Base-by-base conservation (phyloP, 2,888 invertebrate genomes). In the Ypsolopha scabrella region DNA sequence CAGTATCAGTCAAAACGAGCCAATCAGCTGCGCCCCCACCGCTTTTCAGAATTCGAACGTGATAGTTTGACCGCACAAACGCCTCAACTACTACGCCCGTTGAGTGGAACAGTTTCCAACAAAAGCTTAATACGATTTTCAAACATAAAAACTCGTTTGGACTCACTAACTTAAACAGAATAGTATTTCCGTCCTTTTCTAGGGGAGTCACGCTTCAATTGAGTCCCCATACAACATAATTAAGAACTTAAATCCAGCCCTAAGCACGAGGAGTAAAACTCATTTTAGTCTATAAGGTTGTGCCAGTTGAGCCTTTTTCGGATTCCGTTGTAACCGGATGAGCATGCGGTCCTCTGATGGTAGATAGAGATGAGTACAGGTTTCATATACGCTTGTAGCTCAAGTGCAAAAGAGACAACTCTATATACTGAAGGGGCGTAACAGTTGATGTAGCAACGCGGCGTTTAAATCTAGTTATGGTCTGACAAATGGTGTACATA, bases 71-170 rank as follows among this genome's bases (percentile, higher is more conserved):
- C 83, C 81, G 72, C 81, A 80, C 82, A 75, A 80, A 75, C 80
- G 77, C 74, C 80, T 80, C 79, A 77, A 82, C 85, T 82, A 82
- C 85, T 82, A 81, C 77, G 76, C 83, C 74, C 81, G 83, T 75
- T 85, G 85, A 86, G 77, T 83, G 80, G 75, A 80, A 83, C 86
- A 82, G 79, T 83, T 83, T 72, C 83, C 80, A 82, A 86, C 86
- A 86, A 86, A 85, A 86, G 85, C 85, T 82, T 86, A 86, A 85
- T 86, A 81, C 85, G 82, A 86, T 86, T 86, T 83, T 81, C 81
- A 77, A 86, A 85, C 85, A 83, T 81, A 86, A 86, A 85, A 86
- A 86, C 86, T 81, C 82, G 83, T 85, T 83, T 80, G 78, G 78
- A 78, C 76, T 79, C 77, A 79, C 80, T 80, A 85, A 83, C 80